Base-by-base conservation (phyloP, 2,797 vertebrate genomes). In the Hyperoplus immaculatus region DNA sequence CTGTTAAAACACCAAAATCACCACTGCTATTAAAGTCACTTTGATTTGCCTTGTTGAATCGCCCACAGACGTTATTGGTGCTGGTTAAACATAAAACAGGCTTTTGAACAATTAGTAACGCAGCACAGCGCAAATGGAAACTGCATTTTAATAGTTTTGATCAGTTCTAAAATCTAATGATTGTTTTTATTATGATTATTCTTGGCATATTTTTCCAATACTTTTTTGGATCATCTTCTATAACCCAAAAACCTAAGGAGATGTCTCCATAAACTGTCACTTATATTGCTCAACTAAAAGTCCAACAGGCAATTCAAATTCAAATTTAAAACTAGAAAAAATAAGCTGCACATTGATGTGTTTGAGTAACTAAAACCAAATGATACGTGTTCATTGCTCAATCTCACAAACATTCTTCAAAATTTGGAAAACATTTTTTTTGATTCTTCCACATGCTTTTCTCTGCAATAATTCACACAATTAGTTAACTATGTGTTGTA, bases 1-100 rank as follows among this genome's bases (percentile, higher is more conserved):
- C 78, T 71, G 82, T 85, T 63, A 69, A 78, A 83, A 78, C 67
- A 54, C 47, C 69, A 58, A 60, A 83, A 84, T 74, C 78, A 58
- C 36, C 42, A 49, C 80, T 45, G 80, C 72, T 36, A 60, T 64
- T 76, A 60, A 78, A 60, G 69, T 81, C 80, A 69, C 49, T 73
- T 59, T 77, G 83, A 80, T 53, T 77, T 67, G 18, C 7, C 4
- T 1, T 46, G 70, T 59, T 36, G 12, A 78, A 62, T 49, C n/a
- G 15, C 41, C 53, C 15, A 18, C 5, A 10, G 16, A 53, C 64
- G 21, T 11, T 38, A 54, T 11, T 5, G 6, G 39, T 18, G 8
- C 60, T 16, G 21, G 60, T 10, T 64, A 46, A 15, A 39, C 12
- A 18, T 38, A 9, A 41, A n/a, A 29, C 16, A 61, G 11, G 6